Evolutionary conservation across 2,113 vertebrate species (phyloP), one percentile per base, ranked within the genome.

Genomic region (Poeciliopsis turrubarensis): DNA sequence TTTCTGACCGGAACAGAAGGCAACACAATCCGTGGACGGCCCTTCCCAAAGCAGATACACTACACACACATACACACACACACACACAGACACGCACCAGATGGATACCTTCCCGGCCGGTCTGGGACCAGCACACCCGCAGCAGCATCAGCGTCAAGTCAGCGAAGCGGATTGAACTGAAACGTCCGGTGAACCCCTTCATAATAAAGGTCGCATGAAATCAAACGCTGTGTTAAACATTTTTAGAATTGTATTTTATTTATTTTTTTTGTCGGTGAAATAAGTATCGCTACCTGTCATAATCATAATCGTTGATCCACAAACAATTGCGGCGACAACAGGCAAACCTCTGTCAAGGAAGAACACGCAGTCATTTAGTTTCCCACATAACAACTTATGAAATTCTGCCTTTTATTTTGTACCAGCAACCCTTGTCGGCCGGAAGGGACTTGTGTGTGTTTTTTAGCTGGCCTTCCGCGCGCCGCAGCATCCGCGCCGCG

Each of bases 101-200:
- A 92, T 91, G 92, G 93, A 93, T 89, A 91, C 87, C 90, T 91
- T 87, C 85, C 83, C 77, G 66, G 85, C 85, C 75, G 92, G 87
- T 89, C 67, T 47, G 80, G 84, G 90, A 89, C 88, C 86, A 87
- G 88, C 89, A 85, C 85, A 79, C 68, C 60, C 60, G 68, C 92
- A 85, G 89, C 91, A 91, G 88, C 92, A 86, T 73, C 71, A 5
- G 12, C 25, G 32, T 81, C 60, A 89, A 82, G 80, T 5, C 68
- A 68, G 62, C 70, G n/a, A 11, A 14, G 19, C 34, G 26, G 9
- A 41, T 11, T 1, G 0, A n/a, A 5, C 5, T 0, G 1, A 11
- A 1, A 54, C 62, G 70, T 89, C 87, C 66, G 65, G 34, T 68
- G 37, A 0, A 0, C 9, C 27, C 17, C 71, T 85, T 83, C 77